Evolutionary conservation across 2,888 invertebrate species (phyloP).

Genomic region (Cerceris ruficornis): DNA sequence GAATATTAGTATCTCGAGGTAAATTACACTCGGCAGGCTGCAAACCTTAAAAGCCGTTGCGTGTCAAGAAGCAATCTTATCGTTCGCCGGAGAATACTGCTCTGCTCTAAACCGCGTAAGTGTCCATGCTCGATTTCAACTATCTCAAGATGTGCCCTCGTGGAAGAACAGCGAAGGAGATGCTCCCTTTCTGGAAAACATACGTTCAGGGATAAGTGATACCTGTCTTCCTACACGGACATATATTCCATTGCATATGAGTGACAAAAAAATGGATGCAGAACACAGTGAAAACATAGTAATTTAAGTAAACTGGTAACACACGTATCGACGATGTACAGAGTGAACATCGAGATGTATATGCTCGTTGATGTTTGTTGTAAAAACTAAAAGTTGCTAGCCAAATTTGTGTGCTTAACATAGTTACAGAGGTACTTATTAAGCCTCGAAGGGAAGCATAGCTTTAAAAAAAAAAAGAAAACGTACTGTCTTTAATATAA

Average conservation of each 20-base stretch:
- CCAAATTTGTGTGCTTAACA: constrained; percentile 80
- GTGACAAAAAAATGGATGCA: constrained; percentile 46
- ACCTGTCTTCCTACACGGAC: constrained; percentile 49
- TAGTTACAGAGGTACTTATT: constrained; percentile 79
- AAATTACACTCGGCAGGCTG: constrained; percentile 53
- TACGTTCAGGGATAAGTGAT: constrained; percentile 41
- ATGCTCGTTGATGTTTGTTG: constrained; percentile 23
- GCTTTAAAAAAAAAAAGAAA: constrained; percentile 53
- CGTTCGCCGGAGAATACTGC: constrained; percentile 44
- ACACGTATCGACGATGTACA: constrained; percentile 35
- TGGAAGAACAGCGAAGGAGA: constrained; percentile 60
- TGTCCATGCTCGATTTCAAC: constrained; percentile 41
- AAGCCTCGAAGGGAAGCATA: constrained; percentile 70
- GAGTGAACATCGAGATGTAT: constrained; percentile 47
- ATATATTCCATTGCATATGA: constrained; percentile 45
- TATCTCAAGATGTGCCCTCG: constrained; percentile 50
- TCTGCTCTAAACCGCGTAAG: constrained; percentile 46
- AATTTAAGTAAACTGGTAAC: constrained; percentile 49
- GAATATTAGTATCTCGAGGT: constrained; percentile 55
- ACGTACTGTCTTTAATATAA: constrained; percentile 47
- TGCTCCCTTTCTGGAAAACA: constrained; percentile 48
- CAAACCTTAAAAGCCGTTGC: constrained; percentile 29
- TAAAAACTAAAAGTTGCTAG: constrained; percentile 75
- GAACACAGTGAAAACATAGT: constrained; percentile 56
- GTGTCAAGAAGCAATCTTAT: constrained; percentile 52